These are phyloP conservation scores for Eunapius fragilis DNA, from an alignment of 37 sponge, comb jelly and placozoan species.

Conservation along the genomic window DNA sequence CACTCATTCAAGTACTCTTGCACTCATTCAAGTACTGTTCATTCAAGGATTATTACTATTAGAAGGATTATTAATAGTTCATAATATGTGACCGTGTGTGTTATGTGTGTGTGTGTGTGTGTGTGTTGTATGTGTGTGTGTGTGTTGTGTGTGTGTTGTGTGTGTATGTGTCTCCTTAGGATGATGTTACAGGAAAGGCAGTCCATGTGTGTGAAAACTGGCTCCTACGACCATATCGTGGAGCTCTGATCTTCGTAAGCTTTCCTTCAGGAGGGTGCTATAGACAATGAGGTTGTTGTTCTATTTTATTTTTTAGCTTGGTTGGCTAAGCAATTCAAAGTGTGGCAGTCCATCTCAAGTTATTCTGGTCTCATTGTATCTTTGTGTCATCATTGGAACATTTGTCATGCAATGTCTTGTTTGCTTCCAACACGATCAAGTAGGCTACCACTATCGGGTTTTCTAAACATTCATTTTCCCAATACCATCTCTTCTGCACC, in stretches of 20 bases:
- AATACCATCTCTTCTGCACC: neutral
- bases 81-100: too few relatives aligned
- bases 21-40: too few relatives aligned
- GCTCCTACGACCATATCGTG: neutral
- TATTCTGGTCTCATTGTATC: constrained; percentile 2
- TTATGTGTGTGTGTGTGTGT: too few relatives aligned
- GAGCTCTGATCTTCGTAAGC: neutral
- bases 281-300: neutral
- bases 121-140: too few relatives aligned
- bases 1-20: too few relatives aligned
- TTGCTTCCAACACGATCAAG: constrained; percentile 54
- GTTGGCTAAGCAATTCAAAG: neutral
- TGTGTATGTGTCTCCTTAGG: neutral
- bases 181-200: neutral
- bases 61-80: too few relatives aligned
- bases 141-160: too few relatives aligned
- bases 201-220: neutral
- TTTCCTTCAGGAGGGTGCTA: neutral
- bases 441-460: constrained; percentile 2
- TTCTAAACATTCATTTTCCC: neutral
- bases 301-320: neutral
- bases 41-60: too few relatives aligned
- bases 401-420: constrained; percentile 40
- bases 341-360: neutral
- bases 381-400: constrained; percentile 27